A percentile compares a stretch with the other conserved stretches of the same genome.
Evolutionary conservation across 23 tunicate genomes (phyloP).

Genomic region (Aplidium turbinatum): DNA sequence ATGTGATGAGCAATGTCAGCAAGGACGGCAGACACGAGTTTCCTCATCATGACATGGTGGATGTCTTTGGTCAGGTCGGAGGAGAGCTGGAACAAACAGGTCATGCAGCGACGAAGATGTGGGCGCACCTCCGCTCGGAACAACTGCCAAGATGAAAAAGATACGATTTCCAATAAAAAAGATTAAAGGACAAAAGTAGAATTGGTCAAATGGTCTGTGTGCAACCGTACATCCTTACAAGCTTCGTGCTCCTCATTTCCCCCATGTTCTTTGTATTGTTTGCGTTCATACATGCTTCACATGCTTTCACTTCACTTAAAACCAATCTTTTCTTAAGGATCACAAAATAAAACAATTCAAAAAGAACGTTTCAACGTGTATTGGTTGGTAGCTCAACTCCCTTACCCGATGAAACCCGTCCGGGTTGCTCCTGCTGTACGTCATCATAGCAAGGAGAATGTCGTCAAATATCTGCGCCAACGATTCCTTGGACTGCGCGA

Average conservation of each 20-base stretch:
- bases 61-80: not conserved
- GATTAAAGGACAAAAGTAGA: not conserved
- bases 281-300: too few relatives aligned
- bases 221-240: too few relatives aligned
- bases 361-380: not conserved
- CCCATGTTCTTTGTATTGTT: too few relatives aligned
- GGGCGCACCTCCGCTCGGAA: conserved; percentile 21
- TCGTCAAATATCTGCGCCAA: conserved; percentile 31
- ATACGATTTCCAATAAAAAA: not conserved
- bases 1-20: conserved; percentile 40
- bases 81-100: conserved; percentile 7
- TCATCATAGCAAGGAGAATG: conserved; percentile 35
- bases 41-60: not conserved
- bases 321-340: too few relatives aligned
- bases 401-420: conserved; percentile 42
- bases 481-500: too few relatives aligned
- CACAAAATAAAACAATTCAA: too few relatives aligned
- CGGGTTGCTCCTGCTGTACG: conserved; percentile 34
- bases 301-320: too few relatives aligned
- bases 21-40: conserved; percentile 25
- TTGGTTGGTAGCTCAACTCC: not conserved
- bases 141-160: conserved; percentile 14
- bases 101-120: conserved; percentile 5
- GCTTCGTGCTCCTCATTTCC: too few relatives aligned
- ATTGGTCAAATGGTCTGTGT: too few relatives aligned